These are phyloP conservation scores for Trachelus tabidus DNA, from an alignment of 2,888 invertebrate species.

Conservation along the genomic window DNA sequence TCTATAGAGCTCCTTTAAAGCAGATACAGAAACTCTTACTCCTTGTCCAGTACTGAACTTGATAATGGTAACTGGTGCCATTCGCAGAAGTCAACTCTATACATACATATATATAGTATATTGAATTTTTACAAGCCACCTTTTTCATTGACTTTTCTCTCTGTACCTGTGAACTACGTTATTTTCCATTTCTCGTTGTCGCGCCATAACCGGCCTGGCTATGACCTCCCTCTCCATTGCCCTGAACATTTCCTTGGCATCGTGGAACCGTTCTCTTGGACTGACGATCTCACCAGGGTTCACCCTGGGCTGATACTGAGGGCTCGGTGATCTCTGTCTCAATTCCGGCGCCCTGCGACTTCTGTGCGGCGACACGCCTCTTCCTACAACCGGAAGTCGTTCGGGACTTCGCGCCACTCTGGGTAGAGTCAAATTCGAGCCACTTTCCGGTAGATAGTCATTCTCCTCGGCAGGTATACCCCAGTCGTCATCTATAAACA, in stretches of 20 bases:
- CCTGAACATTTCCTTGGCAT: conserved; percentile 87
- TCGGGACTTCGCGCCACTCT: conserved; percentile 59
- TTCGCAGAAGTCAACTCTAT: background rate
- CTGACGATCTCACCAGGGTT: conserved; percentile 63
- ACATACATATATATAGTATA: background rate
- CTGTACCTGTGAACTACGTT: conserved; percentile 47
- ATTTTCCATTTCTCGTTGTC: conserved; percentile 35
- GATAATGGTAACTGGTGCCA: background rate
- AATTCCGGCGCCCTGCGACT: conserved; percentile 69
- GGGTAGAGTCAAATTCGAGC: conserved; percentile 51
- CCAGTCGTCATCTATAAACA: conserved; percentile 81
- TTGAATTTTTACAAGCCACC: background rate
- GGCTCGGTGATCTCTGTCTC: conserved; percentile 63
- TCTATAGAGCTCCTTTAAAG: background rate
- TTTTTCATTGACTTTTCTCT: background rate
- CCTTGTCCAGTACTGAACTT: background rate
- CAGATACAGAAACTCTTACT: background rate
- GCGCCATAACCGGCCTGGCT: conserved; percentile 44
- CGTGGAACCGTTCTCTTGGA: conserved; percentile 84
- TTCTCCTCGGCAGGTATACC: conserved; percentile 56
- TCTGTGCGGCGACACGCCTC: conserved; percentile 50
- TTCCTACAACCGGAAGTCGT: conserved; percentile 36
- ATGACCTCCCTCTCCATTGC: conserved; percentile 77
- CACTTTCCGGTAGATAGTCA: conserved; percentile 53
- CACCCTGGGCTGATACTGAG: conserved; percentile 64